Evolutionary conservation across 2,797 vertebrate species (phyloP), one percentile per base, ranked within the genome.

Genomic region (Hafferia zeledoni): DNA sequence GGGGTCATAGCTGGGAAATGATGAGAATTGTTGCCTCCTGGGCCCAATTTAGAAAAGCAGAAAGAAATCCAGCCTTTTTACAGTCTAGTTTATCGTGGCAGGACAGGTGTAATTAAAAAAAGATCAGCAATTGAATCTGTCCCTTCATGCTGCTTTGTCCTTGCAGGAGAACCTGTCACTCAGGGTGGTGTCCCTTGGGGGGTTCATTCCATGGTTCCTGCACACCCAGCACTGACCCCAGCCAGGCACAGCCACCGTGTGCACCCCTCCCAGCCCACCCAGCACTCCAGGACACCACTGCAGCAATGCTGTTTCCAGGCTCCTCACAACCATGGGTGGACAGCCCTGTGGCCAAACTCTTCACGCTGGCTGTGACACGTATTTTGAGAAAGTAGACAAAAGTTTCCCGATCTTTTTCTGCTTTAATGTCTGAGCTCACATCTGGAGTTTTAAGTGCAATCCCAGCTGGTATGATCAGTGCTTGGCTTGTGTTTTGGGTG

Each of bases 201-300:
- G 13, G 39, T 12, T 59, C 81, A 25, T 6, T 8, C 3, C 3
- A 2, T 2, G 4, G 56, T 15, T 80, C 57, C 57, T 59, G 57
- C 53, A 84, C 28, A 13, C 2, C 56, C 83, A 93, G 49, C 74
- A 68, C 28, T 23, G 15, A 3, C 13, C 28, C 39, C 53, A 83
- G 65, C 13, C 59, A 53, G 43, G 35, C 8, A 28, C 25, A 47
- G 56, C 17, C n/a, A 28, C 44, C 6, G 0, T 0, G 0, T 12
- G 5, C 52, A 11, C 4, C 69, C 30, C 76, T 81, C 30, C 14
- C 41, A 60, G 7, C 70, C 23, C 33, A 31, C 17, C 33, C 41
- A 50, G 78, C 41, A 33, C 35, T 31, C 44, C 28, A 2, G 50
- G 43, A 4, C 57, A 28, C 37, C 8, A 8, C 46, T 5, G 55